These are phyloP conservation scores for Bombus huntii DNA, from an alignment of 1,140 invertebrate genomes.

Conservation along the genomic window DNA sequence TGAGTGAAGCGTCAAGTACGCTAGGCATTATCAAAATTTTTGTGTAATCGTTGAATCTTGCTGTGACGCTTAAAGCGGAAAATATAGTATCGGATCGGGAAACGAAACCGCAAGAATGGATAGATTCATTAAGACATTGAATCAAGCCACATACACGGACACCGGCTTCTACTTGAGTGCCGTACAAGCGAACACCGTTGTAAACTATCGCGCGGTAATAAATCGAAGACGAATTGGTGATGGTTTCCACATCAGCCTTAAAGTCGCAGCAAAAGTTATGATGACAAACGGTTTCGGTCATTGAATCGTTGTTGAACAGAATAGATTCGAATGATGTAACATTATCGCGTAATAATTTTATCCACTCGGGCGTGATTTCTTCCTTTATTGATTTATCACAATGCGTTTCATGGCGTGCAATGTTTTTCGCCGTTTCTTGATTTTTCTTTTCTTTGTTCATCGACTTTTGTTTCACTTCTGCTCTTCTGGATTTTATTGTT, in stretches of 20 bases:
- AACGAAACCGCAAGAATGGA: constrained; percentile 56
- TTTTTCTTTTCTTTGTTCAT: neutral
- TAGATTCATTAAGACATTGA: constrained; percentile 56
- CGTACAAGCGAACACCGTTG: constrained; percentile 37
- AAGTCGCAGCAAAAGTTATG: constrained; percentile 74
- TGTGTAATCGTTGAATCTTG: constrained; percentile 29
- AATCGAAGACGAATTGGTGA: constrained; percentile 14
- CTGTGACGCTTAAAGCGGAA: constrained; percentile 1
- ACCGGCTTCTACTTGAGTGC: neutral
- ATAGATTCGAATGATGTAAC: neutral
- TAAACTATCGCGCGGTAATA: constrained; percentile 54
- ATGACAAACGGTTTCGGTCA: constrained; percentile 67
- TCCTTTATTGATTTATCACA: too few relatives aligned
- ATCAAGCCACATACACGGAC: constrained; percentile 36
- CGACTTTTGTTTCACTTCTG: neutral
- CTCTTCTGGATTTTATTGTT: constrained; percentile 5
- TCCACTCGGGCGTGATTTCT: fast-evolving
- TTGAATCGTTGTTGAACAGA: neutral
- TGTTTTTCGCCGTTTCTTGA: fast-evolving
- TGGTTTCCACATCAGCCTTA: constrained; percentile 24
- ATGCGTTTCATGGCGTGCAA: neutral
- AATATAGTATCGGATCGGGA: constrained; percentile 16
- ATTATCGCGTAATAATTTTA: constrained; percentile 28
- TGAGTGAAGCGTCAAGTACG: constrained; percentile 18
- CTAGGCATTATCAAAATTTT: constrained; percentile 37